A percentile compares a stretch with the other conserved stretches of the same genome.
These are phyloP conservation scores for Cotesia congregata DNA, from an alignment of 2,888 invertebrate species.

Conservation along the genomic window DNA sequence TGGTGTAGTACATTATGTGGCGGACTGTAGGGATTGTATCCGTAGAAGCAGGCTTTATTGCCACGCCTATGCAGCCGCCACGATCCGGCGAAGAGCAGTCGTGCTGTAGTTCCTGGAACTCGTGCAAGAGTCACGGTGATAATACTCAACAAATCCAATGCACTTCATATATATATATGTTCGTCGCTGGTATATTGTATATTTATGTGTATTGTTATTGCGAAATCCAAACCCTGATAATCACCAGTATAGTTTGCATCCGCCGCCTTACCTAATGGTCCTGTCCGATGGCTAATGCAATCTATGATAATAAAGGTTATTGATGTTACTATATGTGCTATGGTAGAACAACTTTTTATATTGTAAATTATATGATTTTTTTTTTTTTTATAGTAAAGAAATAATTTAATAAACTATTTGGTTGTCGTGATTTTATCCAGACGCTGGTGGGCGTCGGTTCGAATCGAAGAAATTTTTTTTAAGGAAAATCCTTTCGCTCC, in stretches of 20 bases:
- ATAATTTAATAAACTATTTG: no score
- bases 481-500: no score
- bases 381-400: no score
- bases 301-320: no score
- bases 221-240: background rate
- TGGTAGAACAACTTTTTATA: no score
- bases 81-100: conserved; percentile 46
- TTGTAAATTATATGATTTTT: no score
- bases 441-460: no score
- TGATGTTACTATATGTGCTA: no score
- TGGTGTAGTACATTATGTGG: background rate
- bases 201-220: background rate
- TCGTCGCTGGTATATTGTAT: background rate
- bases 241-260: background rate
- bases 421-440: no score
- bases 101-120: conserved; percentile 39
- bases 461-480: no score
- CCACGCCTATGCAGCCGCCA: conserved; percentile 51
- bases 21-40: conserved; percentile 17
- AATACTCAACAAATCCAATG: conserved; percentile 22
- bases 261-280: no score
- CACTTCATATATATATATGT: background rate
- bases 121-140: conserved; percentile 38
- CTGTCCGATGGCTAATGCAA: background rate
- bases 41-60: conserved; percentile 33